Conservation (phyloP, 1,140 invertebrate genomes). For the Eumeta japonica region DNA sequence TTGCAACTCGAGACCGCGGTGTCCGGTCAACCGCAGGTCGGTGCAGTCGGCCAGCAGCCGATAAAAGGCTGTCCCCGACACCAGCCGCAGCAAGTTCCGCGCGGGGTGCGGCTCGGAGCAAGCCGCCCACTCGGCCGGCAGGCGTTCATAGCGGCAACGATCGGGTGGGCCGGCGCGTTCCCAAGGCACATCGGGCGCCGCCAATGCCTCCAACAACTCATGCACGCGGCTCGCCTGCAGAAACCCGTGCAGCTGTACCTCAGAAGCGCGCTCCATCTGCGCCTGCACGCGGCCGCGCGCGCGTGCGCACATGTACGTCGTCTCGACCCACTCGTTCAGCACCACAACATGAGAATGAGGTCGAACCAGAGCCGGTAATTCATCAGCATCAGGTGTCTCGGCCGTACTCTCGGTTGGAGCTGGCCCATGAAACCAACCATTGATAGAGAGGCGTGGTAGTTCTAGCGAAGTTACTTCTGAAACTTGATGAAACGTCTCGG, state of each 20-base stretch:
- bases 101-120: slow-evolving; percentile 31
- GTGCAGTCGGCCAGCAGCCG: slow-evolving; percentile 64
- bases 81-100: slow-evolving; percentile 33
- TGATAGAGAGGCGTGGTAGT: slow-evolving; percentile 67
- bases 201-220: slow-evolving; percentile 18
- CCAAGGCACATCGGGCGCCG: slow-evolving; percentile 54
- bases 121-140: slow-evolving; percentile 41
- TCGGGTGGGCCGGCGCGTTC: slow-evolving; percentile 62
- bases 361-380: background rate
- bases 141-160: slow-evolving; percentile 61
- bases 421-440: slow-evolving; percentile 75
- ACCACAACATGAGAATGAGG: slow-evolving; percentile 15
- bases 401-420: slow-evolving; percentile 9
- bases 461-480: slow-evolving; percentile 65
- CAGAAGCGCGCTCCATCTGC: slow-evolving; percentile 38
- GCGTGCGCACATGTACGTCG: slow-evolving; percentile 37
- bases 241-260: slow-evolving; percentile 23
- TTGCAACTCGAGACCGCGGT: slow-evolving; percentile 62
- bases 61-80: slow-evolving; percentile 58
- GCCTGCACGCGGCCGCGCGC: slow-evolving; percentile 32
- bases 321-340: slow-evolving; percentile 29
- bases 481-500: slow-evolving; percentile 54
- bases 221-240: slow-evolving; percentile 15
- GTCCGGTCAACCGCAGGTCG: slow-evolving; percentile 56
- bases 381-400: slow-evolving; percentile 1